phyloP scores from a whole-genome alignment of 2,113 vertebrate genomes.

The Vireo altiloquus region DNA sequence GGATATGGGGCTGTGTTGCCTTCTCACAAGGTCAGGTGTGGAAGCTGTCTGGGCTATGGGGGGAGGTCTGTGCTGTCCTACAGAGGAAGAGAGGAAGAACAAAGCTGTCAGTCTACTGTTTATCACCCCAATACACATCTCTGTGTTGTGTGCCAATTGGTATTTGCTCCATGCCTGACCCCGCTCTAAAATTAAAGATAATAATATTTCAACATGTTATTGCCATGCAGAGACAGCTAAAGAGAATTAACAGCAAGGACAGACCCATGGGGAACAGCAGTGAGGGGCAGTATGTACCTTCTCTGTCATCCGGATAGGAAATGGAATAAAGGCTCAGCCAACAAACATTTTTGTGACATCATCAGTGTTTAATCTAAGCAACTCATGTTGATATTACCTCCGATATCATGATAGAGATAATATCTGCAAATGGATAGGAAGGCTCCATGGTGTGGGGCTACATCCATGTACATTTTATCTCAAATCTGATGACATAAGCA shows the following conservation, averaged over 20 bases:
- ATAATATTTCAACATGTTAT: background rate
- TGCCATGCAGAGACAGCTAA: background rate
- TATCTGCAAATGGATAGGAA: background rate
- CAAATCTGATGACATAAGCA: background rate
- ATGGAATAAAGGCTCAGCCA: background rate
- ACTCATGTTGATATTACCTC: background rate
- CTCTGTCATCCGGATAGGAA: background rate
- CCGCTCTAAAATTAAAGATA: background rate
- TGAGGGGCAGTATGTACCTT: background rate
- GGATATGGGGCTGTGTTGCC: background rate
- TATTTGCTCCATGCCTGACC: background rate
- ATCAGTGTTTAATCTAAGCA: background rate
- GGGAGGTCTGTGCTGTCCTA: background rate
- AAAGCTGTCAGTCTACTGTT: background rate
- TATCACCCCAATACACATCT: background rate
- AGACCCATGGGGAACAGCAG: background rate
- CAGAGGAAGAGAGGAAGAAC: background rate
- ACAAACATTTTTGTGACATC: background rate
- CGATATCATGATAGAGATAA: background rate
- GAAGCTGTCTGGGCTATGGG: background rate
- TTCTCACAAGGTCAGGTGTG: background rate
- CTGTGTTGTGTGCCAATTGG: fast-evolving
- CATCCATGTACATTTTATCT: background rate
- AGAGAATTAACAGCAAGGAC: background rate
- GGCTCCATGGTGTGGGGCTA: background rate